A percentile compares a stretch with the other conserved stretches of the same genome.
These are phyloP conservation scores for Plestiodon gilberti DNA, from an alignment of 2,113 vertebrate genomes.

Conservation along the genomic window DNA sequence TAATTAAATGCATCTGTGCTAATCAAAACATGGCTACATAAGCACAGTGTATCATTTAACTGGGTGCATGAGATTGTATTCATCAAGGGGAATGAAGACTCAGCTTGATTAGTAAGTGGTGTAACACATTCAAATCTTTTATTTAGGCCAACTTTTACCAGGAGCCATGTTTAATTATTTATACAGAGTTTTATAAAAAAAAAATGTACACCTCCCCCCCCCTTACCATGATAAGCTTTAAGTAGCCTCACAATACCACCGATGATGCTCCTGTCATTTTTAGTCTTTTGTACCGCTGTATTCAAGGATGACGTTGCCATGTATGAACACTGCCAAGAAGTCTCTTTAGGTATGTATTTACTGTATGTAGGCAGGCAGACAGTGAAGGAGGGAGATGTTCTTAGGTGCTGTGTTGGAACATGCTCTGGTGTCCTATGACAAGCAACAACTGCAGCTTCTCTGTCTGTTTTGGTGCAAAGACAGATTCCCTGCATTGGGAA, in stretches of 20 bases:
- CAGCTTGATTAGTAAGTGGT: conserved; percentile 35
- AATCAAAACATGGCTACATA: conserved; percentile 69
- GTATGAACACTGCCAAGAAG: neutral
- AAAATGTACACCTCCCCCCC: neutral
- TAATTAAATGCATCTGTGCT: conserved; percentile 77
- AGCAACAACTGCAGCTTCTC: neutral
- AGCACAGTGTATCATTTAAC: conserved; percentile 56
- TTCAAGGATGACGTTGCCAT: neutral
- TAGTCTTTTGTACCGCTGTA: neutral
- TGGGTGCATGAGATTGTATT: conserved; percentile 1
- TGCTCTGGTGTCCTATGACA: too few species aligned
- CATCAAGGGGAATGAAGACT: conserved; percentile 27
- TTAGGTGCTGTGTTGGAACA: neutral
- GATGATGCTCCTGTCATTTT: neutral
- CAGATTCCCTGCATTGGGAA: neutral
- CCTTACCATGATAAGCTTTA: neutral
- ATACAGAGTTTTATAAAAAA: neutral
- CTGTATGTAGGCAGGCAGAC: neutral
- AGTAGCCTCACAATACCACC: neutral
- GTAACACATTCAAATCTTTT: conserved; percentile 9
- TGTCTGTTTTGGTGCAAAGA: neutral
- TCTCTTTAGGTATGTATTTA: neutral
- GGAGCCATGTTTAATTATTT: conserved; percentile 35
- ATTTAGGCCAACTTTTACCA: conserved; percentile 24
- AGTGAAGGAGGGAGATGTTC: neutral